phyloP scores from a whole-genome alignment of 2,888 invertebrate species.

The Pheosia gnoma region DNA sequence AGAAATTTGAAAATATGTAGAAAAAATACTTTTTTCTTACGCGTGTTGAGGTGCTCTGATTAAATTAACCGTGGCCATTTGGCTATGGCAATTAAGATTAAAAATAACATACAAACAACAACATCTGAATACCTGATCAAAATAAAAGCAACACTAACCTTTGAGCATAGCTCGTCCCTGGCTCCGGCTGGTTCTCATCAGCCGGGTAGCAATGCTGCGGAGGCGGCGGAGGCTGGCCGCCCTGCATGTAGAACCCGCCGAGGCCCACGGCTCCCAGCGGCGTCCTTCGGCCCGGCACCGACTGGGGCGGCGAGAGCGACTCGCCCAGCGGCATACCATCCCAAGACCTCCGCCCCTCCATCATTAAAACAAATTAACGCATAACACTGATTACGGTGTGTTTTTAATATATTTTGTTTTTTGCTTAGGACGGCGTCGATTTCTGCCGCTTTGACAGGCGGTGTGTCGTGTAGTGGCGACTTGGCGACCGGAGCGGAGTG shows the following conservation, averaged over 20 bases:
- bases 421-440: conserved; percentile 35
- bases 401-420: conserved; percentile 29
- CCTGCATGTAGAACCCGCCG: conserved; percentile 94
- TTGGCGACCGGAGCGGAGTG: conserved; percentile 46
- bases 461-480: conserved; percentile 58
- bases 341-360: conserved; percentile 81
- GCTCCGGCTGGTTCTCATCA: conserved; percentile 92
- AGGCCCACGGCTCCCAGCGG: conserved; percentile 93
- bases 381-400: conserved; percentile 54
- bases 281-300: conserved; percentile 88
- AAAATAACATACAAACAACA: background rate
- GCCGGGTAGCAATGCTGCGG: conserved; percentile 85
- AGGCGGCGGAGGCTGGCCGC: conserved; percentile 79
- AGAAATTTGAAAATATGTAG: too few species aligned
- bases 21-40: too few species aligned
- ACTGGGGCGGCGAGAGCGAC: conserved; percentile 83
- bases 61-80: too few species aligned
- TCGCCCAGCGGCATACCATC: conserved; percentile 78
- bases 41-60: too few species aligned
- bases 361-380: conserved; percentile 60
- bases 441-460: conserved; percentile 68
- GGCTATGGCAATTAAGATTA: too few species aligned
- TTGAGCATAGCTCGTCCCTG: conserved; percentile 81
- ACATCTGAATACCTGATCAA: background rate
- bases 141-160: conserved; percentile 56